phyloP scores from a whole-genome alignment of 2,888 invertebrate species.

The Monochamus alternatus region DNA sequence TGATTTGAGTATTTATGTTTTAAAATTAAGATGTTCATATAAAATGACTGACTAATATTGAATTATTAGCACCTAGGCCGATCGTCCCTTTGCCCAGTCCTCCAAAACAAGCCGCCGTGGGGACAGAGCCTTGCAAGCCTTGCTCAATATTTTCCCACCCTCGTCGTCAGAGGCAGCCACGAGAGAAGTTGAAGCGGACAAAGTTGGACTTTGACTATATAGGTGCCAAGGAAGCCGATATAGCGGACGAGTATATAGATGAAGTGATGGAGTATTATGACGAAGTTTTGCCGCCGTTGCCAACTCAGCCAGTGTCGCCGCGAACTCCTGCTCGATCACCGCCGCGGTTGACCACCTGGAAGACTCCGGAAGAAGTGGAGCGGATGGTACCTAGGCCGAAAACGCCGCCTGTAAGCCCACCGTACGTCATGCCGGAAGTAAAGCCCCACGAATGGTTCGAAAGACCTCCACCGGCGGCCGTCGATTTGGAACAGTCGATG shows the following conservation, averaged over 20 bases:
- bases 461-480: not conserved
- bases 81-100: not conserved
- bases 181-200: not conserved
- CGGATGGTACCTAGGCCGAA: not conserved
- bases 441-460: conserved; percentile 7
- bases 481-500: not conserved
- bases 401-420: not conserved
- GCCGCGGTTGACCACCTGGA: not conserved
- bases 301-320: not conserved
- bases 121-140: not conserved
- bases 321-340: not conserved
- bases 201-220: conserved; percentile 13
- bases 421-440: not conserved
- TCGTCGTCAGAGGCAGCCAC: not conserved
- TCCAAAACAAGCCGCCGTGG: not conserved
- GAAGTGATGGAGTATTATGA: conserved; percentile 7
- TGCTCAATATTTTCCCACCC: not conserved
- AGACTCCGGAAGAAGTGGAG: not conserved
- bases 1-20: too few relatives aligned
- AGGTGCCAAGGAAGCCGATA: not conserved
- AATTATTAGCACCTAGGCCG: not conserved
- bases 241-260: conserved; percentile 19
- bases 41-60: not conserved
- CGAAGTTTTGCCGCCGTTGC: conserved; percentile 12
- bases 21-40: too few relatives aligned